phyloP scores from a whole-genome alignment of 2,888 invertebrate genomes.

The Spicauda simplicius region DNA sequence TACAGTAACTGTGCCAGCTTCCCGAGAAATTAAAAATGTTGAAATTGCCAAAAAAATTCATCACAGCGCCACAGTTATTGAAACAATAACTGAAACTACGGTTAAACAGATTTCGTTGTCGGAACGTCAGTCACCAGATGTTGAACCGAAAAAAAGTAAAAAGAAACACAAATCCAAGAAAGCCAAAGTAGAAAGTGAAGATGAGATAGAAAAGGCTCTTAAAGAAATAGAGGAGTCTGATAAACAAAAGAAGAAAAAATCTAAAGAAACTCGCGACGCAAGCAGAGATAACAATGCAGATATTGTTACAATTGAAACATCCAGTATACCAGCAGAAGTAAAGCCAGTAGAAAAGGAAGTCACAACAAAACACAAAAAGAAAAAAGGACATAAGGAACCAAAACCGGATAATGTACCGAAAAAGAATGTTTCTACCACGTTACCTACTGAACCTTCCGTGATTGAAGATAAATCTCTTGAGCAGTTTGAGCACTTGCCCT shows the following conservation, averaged over 20 bases:
- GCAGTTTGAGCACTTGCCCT: neutral
- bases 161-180: constrained; percentile 74
- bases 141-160: constrained; percentile 63
- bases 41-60: constrained; percentile 57
- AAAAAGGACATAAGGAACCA: constrained; percentile 53
- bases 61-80: constrained; percentile 63
- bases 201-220: constrained; percentile 75
- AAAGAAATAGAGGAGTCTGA: constrained; percentile 75
- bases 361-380: constrained; percentile 54
- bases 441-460: neutral
- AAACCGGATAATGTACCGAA: constrained; percentile 10
- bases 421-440: neutral
- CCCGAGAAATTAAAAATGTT: constrained; percentile 29
- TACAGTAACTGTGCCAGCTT: neutral
- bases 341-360: constrained; percentile 40
- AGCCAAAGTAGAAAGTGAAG: constrained; percentile 57
- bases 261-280: constrained; percentile 56
- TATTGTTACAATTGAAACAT: constrained; percentile 35
- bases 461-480: neutral
- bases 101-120: constrained; percentile 38
- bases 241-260: constrained; percentile 69
- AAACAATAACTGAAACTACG: constrained; percentile 54
- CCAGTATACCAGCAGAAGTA: constrained; percentile 2
- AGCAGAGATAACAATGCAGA: constrained; percentile 50
- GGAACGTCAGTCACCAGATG: constrained; percentile 48